phyloP scores from a whole-genome alignment of 2,888 invertebrate species.

The Actias luna region DNA sequence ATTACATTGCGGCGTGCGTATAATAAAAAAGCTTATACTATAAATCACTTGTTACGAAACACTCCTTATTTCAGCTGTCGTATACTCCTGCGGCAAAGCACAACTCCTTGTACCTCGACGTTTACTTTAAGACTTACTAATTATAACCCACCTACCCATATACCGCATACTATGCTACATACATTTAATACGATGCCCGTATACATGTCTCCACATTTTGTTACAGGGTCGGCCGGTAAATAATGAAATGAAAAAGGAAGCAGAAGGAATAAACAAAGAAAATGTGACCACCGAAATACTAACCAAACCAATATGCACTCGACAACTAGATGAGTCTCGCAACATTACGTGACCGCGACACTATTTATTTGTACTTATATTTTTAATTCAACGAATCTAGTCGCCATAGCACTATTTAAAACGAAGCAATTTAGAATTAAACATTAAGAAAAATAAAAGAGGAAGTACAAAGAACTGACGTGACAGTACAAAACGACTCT shows the following conservation, averaged over 20 bases:
- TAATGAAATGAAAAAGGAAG: slow-evolving; percentile 34
- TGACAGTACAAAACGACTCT: slow-evolving; percentile 19
- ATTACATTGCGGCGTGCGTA: neutral
- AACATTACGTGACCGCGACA: slow-evolving; percentile 72
- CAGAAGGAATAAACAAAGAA: slow-evolving; percentile 46
- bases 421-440: slow-evolving; percentile 68
- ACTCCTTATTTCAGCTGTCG: neutral
- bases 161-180: too few species aligned
- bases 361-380: slow-evolving; percentile 73
- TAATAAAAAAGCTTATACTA: neutral
- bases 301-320: slow-evolving; percentile 56
- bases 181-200: neutral
- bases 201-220: neutral
- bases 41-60: neutral
- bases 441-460: slow-evolving; percentile 38
- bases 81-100: neutral
- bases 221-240: slow-evolving; percentile 57
- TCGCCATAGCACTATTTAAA: slow-evolving; percentile 77
- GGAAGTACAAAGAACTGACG: slow-evolving; percentile 60
- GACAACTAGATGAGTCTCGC: slow-evolving; percentile 70
- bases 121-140: neutral
- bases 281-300: slow-evolving; percentile 75
- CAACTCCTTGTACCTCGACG: neutral
- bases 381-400: slow-evolving; percentile 76
- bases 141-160: too few species aligned